These are phyloP conservation scores for Balanococcus diminutus DNA, from an alignment of 2,888 invertebrate genomes.

Conservation along the genomic window DNA sequence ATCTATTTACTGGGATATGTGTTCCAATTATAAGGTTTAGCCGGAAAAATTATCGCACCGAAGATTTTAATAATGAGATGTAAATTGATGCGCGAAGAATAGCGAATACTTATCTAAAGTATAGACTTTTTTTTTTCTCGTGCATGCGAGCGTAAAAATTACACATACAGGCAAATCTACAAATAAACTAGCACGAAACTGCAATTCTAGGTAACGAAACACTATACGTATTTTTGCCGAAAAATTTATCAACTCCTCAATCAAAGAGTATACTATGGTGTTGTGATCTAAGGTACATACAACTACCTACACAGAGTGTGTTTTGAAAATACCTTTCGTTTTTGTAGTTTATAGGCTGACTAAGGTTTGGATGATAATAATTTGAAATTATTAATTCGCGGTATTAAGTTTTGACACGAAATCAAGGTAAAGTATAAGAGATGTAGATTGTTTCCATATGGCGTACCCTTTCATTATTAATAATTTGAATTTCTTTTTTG, in stretches of 20 bases:
- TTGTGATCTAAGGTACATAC: no score
- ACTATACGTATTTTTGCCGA: not conserved
- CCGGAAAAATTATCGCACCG: slow-evolving; percentile 21
- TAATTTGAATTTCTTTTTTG: slow-evolving; percentile 39
- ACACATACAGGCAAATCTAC: not conserved
- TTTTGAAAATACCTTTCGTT: not conserved
- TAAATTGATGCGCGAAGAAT: not conserved
- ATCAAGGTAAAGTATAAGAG: slow-evolving; percentile 32
- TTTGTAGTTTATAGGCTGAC: not conserved
- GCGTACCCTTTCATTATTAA: slow-evolving; percentile 31
- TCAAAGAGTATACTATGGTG: no score
- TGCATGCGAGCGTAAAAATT: not conserved
- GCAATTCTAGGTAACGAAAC: slow-evolving; percentile 16
- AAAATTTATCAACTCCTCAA: not conserved
- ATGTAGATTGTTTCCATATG: slow-evolving; percentile 17
- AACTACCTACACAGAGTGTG: no score
- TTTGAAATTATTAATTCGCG: slow-evolving; percentile 22
- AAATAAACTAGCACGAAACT: slow-evolving; percentile 1
- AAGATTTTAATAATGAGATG: not conserved
- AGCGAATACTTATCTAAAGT: not conserved
- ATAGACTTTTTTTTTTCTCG: not conserved
- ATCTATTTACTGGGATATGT: not conserved
- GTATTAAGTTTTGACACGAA: slow-evolving; percentile 39
- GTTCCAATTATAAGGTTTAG: slow-evolving; percentile 23
- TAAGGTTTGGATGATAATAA: not conserved